A percentile compares a stretch with the other conserved stretches of the same genome.
Evolutionary conservation across 2,113 vertebrate genomes (phyloP).

Genomic region (Eulemur rufifrons): DNA sequence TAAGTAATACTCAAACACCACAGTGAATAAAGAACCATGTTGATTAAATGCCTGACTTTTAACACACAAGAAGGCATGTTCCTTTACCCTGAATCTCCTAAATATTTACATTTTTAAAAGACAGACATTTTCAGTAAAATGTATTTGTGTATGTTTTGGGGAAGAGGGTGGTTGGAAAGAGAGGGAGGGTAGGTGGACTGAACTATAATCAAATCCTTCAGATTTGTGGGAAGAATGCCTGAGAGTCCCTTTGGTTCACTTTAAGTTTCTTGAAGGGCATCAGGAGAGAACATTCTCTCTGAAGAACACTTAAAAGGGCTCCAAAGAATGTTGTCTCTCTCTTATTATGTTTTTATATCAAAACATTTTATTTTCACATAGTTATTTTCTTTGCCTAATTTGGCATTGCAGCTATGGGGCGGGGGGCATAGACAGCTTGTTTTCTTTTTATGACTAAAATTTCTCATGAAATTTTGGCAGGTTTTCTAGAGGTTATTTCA

Average conservation of each 20-base stretch:
- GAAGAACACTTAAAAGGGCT: not conserved
- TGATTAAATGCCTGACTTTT: not conserved
- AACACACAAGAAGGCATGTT: not conserved
- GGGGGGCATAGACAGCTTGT: not conserved
- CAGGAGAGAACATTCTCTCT: not conserved
- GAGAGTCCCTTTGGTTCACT: not conserved
- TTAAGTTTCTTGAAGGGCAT: not conserved
- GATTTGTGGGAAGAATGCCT: not conserved
- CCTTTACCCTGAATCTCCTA: not conserved
- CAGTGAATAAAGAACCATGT: not conserved
- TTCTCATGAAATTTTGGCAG: not conserved
- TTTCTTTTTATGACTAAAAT: not conserved
- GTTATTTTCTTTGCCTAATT: conserved; percentile 15
- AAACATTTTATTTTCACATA: not conserved
- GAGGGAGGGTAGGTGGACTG: not conserved
- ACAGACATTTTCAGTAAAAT: not conserved
- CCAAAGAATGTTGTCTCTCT: not conserved
- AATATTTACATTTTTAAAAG: not conserved
- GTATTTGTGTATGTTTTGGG: not conserved
- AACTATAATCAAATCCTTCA: not conserved
- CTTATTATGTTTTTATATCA: not conserved
- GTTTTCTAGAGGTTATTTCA: not conserved
- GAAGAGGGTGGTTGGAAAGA: not conserved
- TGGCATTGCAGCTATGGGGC: not conserved
- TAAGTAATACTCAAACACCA: not conserved